phyloP scores from a whole-genome alignment of 2,113 vertebrate species.

The Tauraco erythrolophus region DNA sequence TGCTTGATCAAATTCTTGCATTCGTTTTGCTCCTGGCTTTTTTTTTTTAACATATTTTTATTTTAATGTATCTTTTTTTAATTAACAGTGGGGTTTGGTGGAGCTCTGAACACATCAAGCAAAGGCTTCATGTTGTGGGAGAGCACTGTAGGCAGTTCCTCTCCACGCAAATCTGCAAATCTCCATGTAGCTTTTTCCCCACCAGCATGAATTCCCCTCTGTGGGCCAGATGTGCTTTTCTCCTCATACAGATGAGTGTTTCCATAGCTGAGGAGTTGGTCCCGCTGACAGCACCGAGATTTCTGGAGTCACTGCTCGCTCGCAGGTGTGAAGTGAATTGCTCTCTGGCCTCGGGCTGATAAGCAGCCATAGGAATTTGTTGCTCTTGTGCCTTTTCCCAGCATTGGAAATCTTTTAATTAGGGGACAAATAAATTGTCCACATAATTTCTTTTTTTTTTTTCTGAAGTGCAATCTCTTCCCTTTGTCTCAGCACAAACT shows the following conservation, averaged over 20 bases:
- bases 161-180: background rate
- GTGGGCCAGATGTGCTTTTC: conserved; percentile 18
- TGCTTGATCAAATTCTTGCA: background rate
- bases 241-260: background rate
- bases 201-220: background rate
- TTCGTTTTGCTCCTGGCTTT: background rate
- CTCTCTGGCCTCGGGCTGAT: background rate
- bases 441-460: background rate
- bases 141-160: background rate
- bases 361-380: background rate
- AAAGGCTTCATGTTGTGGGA: background rate
- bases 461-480: background rate
- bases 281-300: background rate
- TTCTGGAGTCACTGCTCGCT: background rate
- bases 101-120: background rate
- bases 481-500: background rate
- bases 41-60: background rate
- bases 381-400: background rate
- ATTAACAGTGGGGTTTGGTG: background rate
- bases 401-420: background rate
- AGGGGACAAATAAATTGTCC: background rate
- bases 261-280: background rate
- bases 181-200: background rate
- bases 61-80: background rate
- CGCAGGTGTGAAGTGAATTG: conserved; percentile 17